Percentiles rank a stretch among this genome's conserved stretches.
Conservation (phyloP, 2,797 vertebrate species). For the Tadarida brasiliensis region DNA sequence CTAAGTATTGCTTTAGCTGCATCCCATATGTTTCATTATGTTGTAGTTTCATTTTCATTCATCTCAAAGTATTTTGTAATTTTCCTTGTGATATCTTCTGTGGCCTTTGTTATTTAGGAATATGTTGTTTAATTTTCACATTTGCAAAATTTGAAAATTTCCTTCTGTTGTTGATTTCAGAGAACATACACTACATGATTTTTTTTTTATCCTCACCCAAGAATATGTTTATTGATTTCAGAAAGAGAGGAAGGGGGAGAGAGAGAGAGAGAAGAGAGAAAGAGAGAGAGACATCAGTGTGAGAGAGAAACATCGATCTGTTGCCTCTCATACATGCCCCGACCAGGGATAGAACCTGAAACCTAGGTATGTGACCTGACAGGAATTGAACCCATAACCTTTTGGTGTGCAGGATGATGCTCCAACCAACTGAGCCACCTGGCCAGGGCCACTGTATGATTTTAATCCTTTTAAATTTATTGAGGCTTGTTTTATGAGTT, state of each 20-base stretch:
- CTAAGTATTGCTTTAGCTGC: neutral
- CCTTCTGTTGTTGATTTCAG: slow-evolving; percentile 34
- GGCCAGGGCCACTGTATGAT: neutral
- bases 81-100: slow-evolving; percentile 45
- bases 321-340: no score
- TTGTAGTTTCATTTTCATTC: slow-evolving; percentile 27
- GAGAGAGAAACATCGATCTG: no score
- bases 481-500: slow-evolving; percentile 38
- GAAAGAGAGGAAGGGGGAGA: no score
- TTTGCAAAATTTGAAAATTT: slow-evolving; percentile 44
- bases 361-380: no score
- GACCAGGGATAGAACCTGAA: no score
- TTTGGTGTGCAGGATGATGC: no score
- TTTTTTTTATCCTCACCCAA: neutral
- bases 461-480: slow-evolving; percentile 62
- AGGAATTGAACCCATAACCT: no score
- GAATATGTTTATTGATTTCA: no score
- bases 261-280: no score
- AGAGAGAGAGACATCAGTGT: no score
- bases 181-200: slow-evolving; percentile 7
- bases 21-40: slow-evolving; percentile 1
- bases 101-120: slow-evolving; percentile 29
- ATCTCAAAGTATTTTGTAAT: slow-evolving; percentile 50
- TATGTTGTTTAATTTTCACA: slow-evolving; percentile 43
- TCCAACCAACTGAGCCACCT: no score